Evolutionary conservation across 2,888 invertebrate species (phyloP).

Genomic region (Fabriciana adippe): DNA sequence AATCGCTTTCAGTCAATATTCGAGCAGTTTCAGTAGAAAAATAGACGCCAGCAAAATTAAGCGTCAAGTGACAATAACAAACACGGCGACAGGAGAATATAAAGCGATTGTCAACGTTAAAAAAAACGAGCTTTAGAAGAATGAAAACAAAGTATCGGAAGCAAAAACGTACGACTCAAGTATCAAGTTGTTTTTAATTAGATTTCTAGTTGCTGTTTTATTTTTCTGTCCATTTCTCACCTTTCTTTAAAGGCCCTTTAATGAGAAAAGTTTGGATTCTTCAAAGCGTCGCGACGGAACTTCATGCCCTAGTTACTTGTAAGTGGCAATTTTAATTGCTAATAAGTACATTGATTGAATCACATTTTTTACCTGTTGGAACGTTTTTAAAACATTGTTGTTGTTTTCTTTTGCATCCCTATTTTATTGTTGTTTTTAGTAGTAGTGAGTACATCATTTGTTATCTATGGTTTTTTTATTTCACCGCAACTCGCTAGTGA

Average conservation of each 20-base stretch:
- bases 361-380: not conserved
- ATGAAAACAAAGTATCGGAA: conserved; percentile 46
- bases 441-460: too few relatives aligned
- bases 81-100: conserved; percentile 39
- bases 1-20: too few relatives aligned
- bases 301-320: conserved; percentile 32
- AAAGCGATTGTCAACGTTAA: conserved; percentile 40
- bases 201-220: conserved; percentile 54
- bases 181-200: conserved; percentile 62
- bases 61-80: conserved; percentile 30
- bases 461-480: too few relatives aligned
- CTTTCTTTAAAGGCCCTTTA: conserved; percentile 56
- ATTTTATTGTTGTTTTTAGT: too few relatives aligned
- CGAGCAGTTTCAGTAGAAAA: too few relatives aligned
- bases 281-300: conserved; percentile 24
- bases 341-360: conserved; percentile 14
- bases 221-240: conserved; percentile 55
- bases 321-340: conserved; percentile 36
- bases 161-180: conserved; percentile 39
- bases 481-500: too few relatives aligned
- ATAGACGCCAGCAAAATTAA: conserved; percentile 1
- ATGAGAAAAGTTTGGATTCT: conserved; percentile 63
- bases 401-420: too few relatives aligned
- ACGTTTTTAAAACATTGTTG: not conserved
- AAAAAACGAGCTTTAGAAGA: conserved; percentile 33